Conservation (phyloP, 2,888 invertebrate genomes). For the Plutella xylostella region DNA sequence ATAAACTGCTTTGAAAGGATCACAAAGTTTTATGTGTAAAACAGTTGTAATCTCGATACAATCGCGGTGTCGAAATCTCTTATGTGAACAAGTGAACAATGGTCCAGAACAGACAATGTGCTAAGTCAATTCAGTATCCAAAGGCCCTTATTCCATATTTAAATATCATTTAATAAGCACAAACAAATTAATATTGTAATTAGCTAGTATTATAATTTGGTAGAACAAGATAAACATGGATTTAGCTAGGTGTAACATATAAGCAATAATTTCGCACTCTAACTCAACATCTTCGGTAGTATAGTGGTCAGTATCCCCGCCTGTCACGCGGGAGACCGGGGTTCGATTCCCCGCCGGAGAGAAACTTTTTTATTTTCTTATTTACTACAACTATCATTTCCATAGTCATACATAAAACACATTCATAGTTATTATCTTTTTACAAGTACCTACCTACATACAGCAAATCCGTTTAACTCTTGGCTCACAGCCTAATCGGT, state of each 20-base stretch:
- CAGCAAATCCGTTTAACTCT: too few relatives aligned
- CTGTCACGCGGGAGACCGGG: constrained; percentile 72
- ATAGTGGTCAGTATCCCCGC: constrained; percentile 71
- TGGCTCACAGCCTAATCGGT: too few relatives aligned
- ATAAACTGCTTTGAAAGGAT: constrained; percentile 8
- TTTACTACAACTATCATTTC: too few relatives aligned
- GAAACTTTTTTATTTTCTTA: constrained; percentile 22
- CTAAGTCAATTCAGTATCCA: constrained; percentile 6
- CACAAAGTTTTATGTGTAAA: constrained; percentile 20
- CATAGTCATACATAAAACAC: too few relatives aligned
- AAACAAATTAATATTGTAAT: too few relatives aligned
- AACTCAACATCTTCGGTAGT: constrained; percentile 61
- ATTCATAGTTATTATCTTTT: too few relatives aligned
- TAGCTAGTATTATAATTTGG: not conserved
- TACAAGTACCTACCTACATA: too few relatives aligned
- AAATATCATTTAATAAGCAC: too few relatives aligned
- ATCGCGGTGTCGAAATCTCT: constrained; percentile 42
- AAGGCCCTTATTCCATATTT: too few relatives aligned
- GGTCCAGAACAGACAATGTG: constrained; percentile 31
- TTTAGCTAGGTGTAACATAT: too few relatives aligned
- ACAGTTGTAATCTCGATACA: constrained; percentile 34
- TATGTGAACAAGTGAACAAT: constrained; percentile 51
- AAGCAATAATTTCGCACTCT: too few relatives aligned
- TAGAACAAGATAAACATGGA: not conserved
- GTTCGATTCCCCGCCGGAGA: constrained; percentile 69